Percentiles rank a stretch among this genome's conserved stretches.
These are phyloP conservation scores for Nannospalax galili DNA, from an alignment of 2,113 vertebrate species.

Conservation along the genomic window DNA sequence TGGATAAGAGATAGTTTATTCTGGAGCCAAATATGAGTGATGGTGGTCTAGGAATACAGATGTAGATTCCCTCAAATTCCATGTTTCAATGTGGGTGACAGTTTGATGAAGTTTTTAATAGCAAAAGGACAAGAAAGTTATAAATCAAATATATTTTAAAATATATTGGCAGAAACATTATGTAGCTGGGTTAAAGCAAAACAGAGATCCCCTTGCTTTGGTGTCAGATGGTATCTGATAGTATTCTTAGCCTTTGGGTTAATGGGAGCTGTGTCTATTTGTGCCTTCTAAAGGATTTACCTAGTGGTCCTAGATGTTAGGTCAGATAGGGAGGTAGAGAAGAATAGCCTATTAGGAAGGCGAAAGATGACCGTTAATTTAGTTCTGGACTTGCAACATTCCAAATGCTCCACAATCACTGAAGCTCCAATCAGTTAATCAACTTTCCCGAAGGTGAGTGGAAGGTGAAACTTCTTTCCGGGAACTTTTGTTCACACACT, in stretches of 20 bases:
- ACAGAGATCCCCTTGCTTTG: background rate
- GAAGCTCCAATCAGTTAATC: too few species aligned
- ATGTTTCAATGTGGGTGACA: background rate
- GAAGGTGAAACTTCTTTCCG: too few species aligned
- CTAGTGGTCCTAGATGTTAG: background rate
- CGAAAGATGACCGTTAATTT: background rate
- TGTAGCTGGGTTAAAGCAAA: too few species aligned
- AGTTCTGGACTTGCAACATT: too few species aligned
- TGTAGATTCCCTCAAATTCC: background rate
- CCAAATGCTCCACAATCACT: too few species aligned
- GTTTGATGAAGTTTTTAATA: background rate
- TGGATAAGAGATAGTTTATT: background rate
- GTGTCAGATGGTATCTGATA: background rate
- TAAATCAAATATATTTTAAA: background rate
- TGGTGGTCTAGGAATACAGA: background rate
- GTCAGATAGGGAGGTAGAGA: too few species aligned
- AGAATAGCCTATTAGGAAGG: background rate
- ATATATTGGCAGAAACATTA: background rate
- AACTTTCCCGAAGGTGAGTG: too few species aligned
- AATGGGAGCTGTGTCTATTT: background rate
- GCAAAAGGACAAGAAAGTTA: background rate
- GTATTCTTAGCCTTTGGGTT: background rate
- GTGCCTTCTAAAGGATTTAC: background rate
- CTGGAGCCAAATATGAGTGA: too few species aligned
- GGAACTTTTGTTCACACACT: too few species aligned